phyloP scores from a whole-genome alignment of 2,797 vertebrate species.

The Melanogrammus aeglefinus region DNA sequence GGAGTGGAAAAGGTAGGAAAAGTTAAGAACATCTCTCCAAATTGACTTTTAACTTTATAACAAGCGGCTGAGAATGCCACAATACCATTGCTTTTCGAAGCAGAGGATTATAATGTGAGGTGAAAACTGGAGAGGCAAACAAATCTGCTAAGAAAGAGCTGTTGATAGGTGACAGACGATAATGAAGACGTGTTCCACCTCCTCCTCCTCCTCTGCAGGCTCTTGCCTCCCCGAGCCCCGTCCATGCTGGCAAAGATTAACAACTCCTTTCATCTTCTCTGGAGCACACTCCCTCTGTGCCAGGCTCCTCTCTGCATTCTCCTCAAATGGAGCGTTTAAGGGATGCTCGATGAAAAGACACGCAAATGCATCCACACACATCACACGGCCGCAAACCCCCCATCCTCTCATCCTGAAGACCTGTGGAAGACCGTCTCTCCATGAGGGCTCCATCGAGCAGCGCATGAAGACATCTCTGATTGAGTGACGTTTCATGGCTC shows the following conservation, averaged over 20 bases:
- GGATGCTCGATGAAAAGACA: conserved; percentile 54
- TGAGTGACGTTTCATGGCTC: conserved; percentile 42
- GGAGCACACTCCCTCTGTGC: conserved; percentile 54
- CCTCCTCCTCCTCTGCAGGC: conserved; percentile 37
- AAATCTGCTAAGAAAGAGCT: conserved; percentile 48
- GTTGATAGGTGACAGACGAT: conserved; percentile 66
- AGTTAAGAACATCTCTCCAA: conserved; percentile 36
- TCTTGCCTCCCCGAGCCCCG: conserved; percentile 46
- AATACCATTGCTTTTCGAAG: conserved; percentile 21
- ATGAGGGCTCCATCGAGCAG: conserved; percentile 29
- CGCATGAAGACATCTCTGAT: conserved; percentile 27
- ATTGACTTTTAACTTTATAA: conserved; percentile 35
- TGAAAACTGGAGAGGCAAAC: conserved; percentile 43
- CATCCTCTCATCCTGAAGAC: conserved; percentile 45
- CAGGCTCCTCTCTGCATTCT: conserved; percentile 54
- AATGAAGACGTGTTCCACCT: conserved; percentile 64
- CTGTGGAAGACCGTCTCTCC: conserved; percentile 30
- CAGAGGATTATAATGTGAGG: conserved; percentile 13
- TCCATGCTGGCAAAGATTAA: conserved; percentile 75
- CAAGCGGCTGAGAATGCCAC: conserved; percentile 32
- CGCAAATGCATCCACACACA: conserved; percentile 56
- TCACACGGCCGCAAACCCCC: conserved; percentile 42
- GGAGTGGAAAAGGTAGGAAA: conserved; percentile 42
- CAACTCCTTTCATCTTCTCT: conserved; percentile 73
- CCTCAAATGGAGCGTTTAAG: conserved; percentile 33